Conservation (phyloP, 2,888 invertebrate species). For the Pandemis heparana region DNA sequence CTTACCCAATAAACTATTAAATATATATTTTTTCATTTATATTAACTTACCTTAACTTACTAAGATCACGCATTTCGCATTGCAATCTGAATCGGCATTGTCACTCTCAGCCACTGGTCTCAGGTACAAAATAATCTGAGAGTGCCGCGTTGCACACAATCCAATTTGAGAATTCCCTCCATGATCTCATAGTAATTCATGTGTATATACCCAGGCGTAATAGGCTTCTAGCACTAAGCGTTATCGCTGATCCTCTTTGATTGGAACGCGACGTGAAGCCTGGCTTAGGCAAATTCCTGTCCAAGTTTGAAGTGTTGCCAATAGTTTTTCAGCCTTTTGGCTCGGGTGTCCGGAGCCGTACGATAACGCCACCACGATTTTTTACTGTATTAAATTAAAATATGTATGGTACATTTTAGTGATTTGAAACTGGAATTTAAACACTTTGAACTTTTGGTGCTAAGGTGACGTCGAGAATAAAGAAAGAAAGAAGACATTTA, state of each 20-base stretch:
- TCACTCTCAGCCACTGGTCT: too few relatives aligned
- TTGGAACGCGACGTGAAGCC: conserved; percentile 53
- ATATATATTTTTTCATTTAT: too few relatives aligned
- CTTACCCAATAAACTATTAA: too few relatives aligned
- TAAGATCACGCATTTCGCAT: too few relatives aligned
- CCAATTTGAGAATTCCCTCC: background rate
- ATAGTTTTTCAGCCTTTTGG: conserved; percentile 42
- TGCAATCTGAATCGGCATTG: too few relatives aligned
- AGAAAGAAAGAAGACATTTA: too few relatives aligned
- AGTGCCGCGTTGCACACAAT: background rate
- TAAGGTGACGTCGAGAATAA: background rate
- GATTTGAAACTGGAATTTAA: too few relatives aligned
- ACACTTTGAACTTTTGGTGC: too few relatives aligned
- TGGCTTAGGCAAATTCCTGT: conserved; percentile 42
- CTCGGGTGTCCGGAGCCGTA: background rate
- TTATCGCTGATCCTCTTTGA: conserved; percentile 52
- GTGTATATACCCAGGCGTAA: background rate
- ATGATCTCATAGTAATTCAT: background rate
- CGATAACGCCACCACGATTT: conserved; percentile 25
- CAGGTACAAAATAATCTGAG: too few relatives aligned
- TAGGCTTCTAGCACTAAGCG: conserved; percentile 24
- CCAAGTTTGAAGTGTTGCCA: conserved; percentile 43
- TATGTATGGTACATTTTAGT: background rate
- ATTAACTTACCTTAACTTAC: too few relatives aligned
- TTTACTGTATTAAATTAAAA: conserved; percentile 33